Evolutionary conservation across 92 coral and sea anemone species (phyloP), one percentile per base, ranked within the genome.

Genomic region (Porites rus): DNA sequence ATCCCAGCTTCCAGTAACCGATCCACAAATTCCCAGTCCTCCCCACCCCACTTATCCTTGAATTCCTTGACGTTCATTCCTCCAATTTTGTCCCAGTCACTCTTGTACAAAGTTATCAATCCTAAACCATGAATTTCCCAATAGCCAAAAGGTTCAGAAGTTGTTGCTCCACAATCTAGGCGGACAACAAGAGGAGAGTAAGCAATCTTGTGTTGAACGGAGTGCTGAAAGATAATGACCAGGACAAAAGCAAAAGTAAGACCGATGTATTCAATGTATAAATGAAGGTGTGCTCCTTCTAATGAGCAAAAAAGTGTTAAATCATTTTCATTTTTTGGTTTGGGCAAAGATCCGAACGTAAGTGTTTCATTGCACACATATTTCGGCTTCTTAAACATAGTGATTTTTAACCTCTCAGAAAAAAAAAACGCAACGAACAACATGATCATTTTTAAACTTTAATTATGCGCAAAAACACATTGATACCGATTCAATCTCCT

Each of bases 21-120:
- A 80, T 96, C 99, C 4, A 84, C 79, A 88, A 96, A 87, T 78
- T 96, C 99, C 89, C 98, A 91, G 61, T 96, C 99, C 77, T 96
- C 99, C 9, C 99, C 99, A 1, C 99, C 99, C 99, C 99, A 96
- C 52, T 77, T 72, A 80, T 91, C 72, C 72, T 65, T 90, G 86
- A 91, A 96, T 65, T 87, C 92, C 75, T 90, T 83, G 10, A 92
- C 88, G 58, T 96, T 92, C 99, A 96, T 96, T 52, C 98, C 99
- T 3, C 99, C 99, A 80, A 96, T 90, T 81, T 91, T 90, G 71
- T 93, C 93, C 99, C 99, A 96, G 90, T 96, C 99, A 58, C 92
- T 83, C 89, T 96, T 96, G 93, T 93, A 96, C 18, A 92, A 88
- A 12, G 95, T 96, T 38, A 95, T 89, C 43, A 95, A 70, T 14